Conservation (phyloP, 2,888 invertebrate genomes). For the Philereme vetulata region DNA sequence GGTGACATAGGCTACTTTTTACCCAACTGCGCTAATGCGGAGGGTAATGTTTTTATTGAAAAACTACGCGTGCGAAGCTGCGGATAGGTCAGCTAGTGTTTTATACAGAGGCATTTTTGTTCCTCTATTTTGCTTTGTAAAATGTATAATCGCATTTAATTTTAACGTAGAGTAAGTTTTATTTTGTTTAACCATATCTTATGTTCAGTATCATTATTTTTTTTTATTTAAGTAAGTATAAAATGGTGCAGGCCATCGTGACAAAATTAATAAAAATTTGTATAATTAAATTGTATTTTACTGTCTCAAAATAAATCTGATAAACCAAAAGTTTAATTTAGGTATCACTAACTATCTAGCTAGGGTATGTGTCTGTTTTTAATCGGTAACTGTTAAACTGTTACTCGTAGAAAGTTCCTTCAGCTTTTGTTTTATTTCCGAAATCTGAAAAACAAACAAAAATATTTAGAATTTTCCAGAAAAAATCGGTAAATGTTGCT, state of each 20-base stretch:
- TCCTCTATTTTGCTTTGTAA: not conserved
- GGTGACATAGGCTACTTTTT: too few relatives aligned
- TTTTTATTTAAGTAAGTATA: constrained; percentile 39
- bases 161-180: constrained; percentile 11
- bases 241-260: constrained; percentile 56
- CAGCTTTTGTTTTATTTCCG: constrained; percentile 82
- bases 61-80: too few relatives aligned
- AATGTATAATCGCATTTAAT: constrained; percentile 1
- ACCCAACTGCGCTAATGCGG: too few relatives aligned
- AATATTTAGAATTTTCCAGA: too few relatives aligned
- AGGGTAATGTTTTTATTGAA: too few relatives aligned
- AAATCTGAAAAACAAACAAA: constrained; percentile 69
- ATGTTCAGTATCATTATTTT: constrained; percentile 32
- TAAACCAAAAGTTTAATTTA: not conserved
- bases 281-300: constrained; percentile 41
- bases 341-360: not conserved
- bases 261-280: constrained; percentile 54
- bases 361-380: constrained; percentile 13
- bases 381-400: constrained; percentile 54
- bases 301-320: constrained; percentile 22
- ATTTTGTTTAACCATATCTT: constrained; percentile 32
- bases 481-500: too few relatives aligned
- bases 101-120: too few relatives aligned
- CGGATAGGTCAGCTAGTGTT: too few relatives aligned
- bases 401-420: constrained; percentile 70